Conservation (phyloP, 2,797 vertebrate genomes). For the Acrossocheilus fasciatus region DNA sequence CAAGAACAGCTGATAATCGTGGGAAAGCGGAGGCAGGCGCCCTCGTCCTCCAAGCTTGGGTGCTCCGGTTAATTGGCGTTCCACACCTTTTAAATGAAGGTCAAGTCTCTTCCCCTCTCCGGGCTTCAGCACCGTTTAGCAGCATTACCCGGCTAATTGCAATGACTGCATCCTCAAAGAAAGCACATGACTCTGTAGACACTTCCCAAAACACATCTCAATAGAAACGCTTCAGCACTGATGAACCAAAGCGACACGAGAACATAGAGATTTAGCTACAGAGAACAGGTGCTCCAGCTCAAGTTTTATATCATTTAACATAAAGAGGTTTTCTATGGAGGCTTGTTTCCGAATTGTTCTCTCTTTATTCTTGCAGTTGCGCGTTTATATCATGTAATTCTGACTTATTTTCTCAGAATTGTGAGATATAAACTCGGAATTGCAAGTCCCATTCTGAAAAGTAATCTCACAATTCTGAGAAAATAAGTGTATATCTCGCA, state of each 20-base stretch:
- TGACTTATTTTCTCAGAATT: too few relatives aligned
- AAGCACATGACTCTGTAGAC: constrained; percentile 27
- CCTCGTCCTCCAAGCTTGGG: constrained; percentile 64
- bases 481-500: too few relatives aligned
- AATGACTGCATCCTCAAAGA: constrained; percentile 53
- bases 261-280: constrained; percentile 2
- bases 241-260: constrained; percentile 3
- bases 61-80: constrained; percentile 69
- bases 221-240: constrained; percentile 36
- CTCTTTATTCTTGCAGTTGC: too few relatives aligned
- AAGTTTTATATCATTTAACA: neutral
- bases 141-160: constrained; percentile 64
- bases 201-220: constrained; percentile 38
- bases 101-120: constrained; percentile 65
- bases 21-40: constrained; percentile 68
- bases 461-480: too few relatives aligned
- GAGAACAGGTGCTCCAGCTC: constrained; percentile 11
- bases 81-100: constrained; percentile 71
- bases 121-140: constrained; percentile 64
- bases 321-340: too few relatives aligned
- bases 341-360: neutral
- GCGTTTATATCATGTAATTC: too few relatives aligned
- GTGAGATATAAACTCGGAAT: too few relatives aligned
- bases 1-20: constrained; percentile 30
- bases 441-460: too few relatives aligned